Evolutionary conservation across 2,797 vertebrate genomes (phyloP).

Genomic region (Chaetodon trifasciatus): DNA sequence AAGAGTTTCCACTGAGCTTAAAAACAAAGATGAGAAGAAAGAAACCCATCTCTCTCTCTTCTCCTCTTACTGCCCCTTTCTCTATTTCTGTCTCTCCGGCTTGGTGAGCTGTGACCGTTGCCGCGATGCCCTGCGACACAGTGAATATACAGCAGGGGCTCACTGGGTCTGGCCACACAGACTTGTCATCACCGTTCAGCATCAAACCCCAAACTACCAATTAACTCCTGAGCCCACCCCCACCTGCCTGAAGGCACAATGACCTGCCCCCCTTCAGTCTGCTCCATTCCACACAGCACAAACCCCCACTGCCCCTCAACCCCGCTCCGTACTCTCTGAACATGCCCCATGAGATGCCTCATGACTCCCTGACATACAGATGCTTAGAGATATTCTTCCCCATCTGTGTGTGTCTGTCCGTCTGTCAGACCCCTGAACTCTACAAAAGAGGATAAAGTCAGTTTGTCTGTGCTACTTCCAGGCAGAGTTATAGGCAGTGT

Average conservation of each 20-base stretch:
- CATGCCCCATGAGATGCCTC: conserved; percentile 65
- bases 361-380: conserved; percentile 74
- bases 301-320: conserved; percentile 62
- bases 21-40: conserved; percentile 10
- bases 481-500: conserved; percentile 34
- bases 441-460: conserved; percentile 75
- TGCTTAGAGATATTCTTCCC: conserved; percentile 70
- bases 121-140: conserved; percentile 88
- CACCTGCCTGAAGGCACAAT: conserved; percentile 75
- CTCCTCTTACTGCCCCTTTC: conserved; percentile 20
- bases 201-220: conserved; percentile 91
- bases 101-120: conserved; percentile 84
- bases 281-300: conserved; percentile 53
- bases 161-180: conserved; percentile 85
- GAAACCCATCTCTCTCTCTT: conserved; percentile 10
- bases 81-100: conserved; percentile 31
- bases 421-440: conserved; percentile 80
- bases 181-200: conserved; percentile 89
- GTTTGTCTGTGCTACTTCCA: conserved; percentile 68
- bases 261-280: conserved; percentile 67
- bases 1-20: background rate
- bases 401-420: conserved; percentile 57
- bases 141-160: conserved; percentile 91
- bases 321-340: conserved; percentile 55
- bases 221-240: conserved; percentile 87